phyloP scores from a whole-genome alignment of 2,888 invertebrate genomes.

The Ptycholaimellus sp. region DNA sequence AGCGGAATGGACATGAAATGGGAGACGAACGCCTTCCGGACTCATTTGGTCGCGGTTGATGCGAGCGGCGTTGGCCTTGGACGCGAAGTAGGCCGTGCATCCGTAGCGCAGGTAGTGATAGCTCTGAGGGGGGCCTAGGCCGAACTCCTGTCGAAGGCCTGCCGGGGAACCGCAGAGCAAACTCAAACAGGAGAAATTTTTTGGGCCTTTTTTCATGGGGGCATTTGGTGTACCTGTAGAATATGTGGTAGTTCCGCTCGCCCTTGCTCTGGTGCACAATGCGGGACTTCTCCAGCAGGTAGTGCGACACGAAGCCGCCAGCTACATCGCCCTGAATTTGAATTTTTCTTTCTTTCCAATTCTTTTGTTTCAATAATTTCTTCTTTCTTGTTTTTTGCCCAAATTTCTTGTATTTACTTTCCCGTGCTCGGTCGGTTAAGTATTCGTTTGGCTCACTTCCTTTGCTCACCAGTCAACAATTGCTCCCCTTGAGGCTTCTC shows the following conservation, averaged over 20 bases:
- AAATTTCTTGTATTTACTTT: neutral
- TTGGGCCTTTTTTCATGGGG: conserved; percentile 48
- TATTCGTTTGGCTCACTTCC: no score
- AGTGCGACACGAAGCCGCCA: conserved; percentile 91
- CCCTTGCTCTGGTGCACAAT: conserved; percentile 60
- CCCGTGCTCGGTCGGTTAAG: no score
- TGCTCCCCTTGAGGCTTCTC: no score
- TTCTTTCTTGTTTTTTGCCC: neutral
- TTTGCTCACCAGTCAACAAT: no score
- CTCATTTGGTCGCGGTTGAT: no score
- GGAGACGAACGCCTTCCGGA: no score
- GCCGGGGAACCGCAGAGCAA: conserved; percentile 3
- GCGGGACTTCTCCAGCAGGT: conserved; percentile 71
- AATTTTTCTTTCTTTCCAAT: neutral
- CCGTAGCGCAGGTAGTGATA: conserved; percentile 15
- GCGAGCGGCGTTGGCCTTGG: no score
- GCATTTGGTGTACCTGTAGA: conserved; percentile 81
- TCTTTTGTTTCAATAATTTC: neutral
- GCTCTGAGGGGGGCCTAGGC: neutral
- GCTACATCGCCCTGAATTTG: conserved; percentile 45
- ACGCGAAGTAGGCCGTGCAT: conserved; percentile 12
- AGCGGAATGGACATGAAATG: no score
- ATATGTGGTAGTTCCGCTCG: conserved; percentile 90
- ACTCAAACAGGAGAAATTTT: conserved; percentile 4
- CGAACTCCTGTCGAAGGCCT: no score